phyloP scores from a whole-genome alignment of 2,113 vertebrate species.

The Coracopsis vasa region DNA sequence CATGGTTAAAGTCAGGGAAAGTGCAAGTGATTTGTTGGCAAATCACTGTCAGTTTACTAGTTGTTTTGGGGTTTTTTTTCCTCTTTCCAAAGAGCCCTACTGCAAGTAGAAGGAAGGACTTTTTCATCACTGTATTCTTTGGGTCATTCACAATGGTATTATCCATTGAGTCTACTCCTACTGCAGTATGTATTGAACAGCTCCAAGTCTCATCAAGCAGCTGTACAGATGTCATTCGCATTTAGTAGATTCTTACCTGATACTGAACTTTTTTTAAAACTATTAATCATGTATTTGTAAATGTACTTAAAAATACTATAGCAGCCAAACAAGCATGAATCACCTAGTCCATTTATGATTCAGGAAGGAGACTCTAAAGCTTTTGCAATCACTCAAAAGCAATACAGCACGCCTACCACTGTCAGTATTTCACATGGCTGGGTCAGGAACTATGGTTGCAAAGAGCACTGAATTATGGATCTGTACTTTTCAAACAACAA shows the following conservation, averaged over 20 bases:
- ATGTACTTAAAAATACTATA: not conserved
- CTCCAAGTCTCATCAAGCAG: not conserved
- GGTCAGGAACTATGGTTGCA: not conserved
- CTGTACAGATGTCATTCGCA: not conserved
- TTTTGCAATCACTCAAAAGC: not conserved
- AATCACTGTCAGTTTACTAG: not conserved
- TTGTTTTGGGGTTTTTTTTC: not conserved
- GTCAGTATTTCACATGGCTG: not conserved
- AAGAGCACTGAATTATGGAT: slow-evolving; percentile 12
- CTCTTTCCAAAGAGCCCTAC: not conserved
- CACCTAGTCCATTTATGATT: not conserved
- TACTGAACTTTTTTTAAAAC: not conserved
- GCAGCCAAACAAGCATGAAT: not conserved
- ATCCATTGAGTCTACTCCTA: not conserved
- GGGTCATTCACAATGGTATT: not conserved
- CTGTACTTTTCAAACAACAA: not conserved
- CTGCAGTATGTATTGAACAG: not conserved
- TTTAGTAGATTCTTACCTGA: not conserved
- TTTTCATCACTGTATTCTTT: not conserved
- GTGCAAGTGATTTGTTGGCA: not conserved
- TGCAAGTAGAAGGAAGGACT: not conserved
- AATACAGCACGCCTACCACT: not conserved
- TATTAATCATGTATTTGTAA: not conserved
- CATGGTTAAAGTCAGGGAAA: not conserved
- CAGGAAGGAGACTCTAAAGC: not conserved